Percentiles rank a stretch among this genome's conserved stretches.
phyloP scores from a whole-genome alignment of 2,888 invertebrate genomes.

The Limenitis camilla region DNA sequence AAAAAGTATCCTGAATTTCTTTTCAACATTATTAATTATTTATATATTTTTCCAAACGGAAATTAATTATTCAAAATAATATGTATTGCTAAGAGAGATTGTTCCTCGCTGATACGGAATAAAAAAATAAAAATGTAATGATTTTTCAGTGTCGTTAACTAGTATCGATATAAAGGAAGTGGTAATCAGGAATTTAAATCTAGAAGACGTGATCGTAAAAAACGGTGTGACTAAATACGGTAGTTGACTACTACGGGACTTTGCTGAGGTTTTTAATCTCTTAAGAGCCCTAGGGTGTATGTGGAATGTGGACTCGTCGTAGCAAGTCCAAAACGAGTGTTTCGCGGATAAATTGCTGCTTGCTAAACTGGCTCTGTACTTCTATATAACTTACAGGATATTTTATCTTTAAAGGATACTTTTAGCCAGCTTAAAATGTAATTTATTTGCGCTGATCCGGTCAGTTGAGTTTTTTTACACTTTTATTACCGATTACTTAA shows the following conservation, averaged over 20 bases:
- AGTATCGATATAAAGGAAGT: constrained; percentile 21
- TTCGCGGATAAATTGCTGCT: constrained; percentile 64
- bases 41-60: neutral
- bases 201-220: constrained; percentile 24
- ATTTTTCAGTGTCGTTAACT: constrained; percentile 4
- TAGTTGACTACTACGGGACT: constrained; percentile 25
- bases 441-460: no score
- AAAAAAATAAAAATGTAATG: no score
- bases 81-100: no score
- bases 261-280: constrained; percentile 46
- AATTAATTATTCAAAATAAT: no score
- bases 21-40: neutral
- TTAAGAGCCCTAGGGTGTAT: constrained; percentile 51
- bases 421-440: no score
- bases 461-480: no score
- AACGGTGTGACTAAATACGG: constrained; percentile 24
- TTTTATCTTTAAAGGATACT: constrained; percentile 44
- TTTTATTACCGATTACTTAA: no score
- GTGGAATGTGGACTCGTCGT: constrained; percentile 58
- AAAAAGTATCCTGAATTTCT: constrained; percentile 13
- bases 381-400: constrained; percentile 37
- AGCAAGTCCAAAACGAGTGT: constrained; percentile 57
- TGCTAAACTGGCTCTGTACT: constrained; percentile 56
- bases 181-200: no score
- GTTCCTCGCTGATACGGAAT: no score